A percentile compares a stretch with the other conserved stretches of the same genome.
Evolutionary conservation across 92 coral and sea anemone genomes (phyloP).

Genomic region (Zoanthus solanderi): DNA sequence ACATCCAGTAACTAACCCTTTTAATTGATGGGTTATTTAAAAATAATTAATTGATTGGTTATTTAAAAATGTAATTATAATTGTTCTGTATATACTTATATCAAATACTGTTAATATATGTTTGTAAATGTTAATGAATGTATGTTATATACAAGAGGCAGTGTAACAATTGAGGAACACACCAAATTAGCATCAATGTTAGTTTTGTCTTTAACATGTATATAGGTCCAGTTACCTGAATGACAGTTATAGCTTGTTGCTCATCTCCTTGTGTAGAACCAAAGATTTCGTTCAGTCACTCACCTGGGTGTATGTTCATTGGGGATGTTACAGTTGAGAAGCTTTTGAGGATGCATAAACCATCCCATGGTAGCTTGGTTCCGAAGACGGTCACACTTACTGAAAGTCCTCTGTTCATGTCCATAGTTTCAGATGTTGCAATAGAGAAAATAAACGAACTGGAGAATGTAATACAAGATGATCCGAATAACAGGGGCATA

Average conservation of each 20-base stretch:
- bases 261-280: conserved; percentile 42
- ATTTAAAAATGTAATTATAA: too few relatives aligned
- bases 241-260: neutral
- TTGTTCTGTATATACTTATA: too few relatives aligned
- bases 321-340: conserved; percentile 64
- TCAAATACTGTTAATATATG: too few relatives aligned
- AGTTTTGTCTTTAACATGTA: neutral
- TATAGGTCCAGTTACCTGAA: neutral
- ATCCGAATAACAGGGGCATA: conserved; percentile 81
- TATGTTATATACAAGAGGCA: too few relatives aligned
- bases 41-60: too few relatives aligned
- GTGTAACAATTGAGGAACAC: too few relatives aligned
- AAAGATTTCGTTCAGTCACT: conserved; percentile 72
- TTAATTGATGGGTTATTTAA: too few relatives aligned
- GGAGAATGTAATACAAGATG: conserved; percentile 77
- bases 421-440: conserved; percentile 77
- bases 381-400: conserved; percentile 70
- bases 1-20: too few relatives aligned
- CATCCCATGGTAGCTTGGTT: conserved; percentile 53
- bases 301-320: conserved; percentile 73
- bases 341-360: conserved; percentile 57
- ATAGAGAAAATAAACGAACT: conserved; percentile 50
- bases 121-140: too few relatives aligned
- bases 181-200: too few relatives aligned
- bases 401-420: conserved; percentile 71